These are phyloP conservation scores for Squalus acanthias DNA, from an alignment of 2,797 vertebrate species.

Conservation along the genomic window DNA sequence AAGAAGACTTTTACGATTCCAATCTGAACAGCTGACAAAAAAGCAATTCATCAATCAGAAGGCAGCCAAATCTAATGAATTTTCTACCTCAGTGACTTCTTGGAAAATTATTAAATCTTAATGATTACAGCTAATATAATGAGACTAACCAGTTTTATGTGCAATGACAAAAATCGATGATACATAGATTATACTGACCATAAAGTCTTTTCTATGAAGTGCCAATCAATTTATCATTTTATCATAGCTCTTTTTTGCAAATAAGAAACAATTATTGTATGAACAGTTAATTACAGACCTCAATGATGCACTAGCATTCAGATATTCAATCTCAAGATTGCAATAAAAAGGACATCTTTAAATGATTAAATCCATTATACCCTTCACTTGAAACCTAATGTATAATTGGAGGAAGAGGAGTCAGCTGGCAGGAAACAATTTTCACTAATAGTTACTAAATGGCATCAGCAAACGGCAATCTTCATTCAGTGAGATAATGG, in stretches of 20 bases:
- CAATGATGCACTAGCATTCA: not conserved
- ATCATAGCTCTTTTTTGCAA: not conserved
- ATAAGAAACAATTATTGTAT: not conserved
- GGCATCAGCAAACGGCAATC: not conserved
- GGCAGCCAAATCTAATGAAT: not conserved
- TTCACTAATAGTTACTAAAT: slow-evolving; percentile 1
- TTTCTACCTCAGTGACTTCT: not conserved
- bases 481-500: not conserved
- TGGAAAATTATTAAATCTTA: not conserved
- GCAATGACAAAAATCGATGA: not conserved
- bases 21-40: not conserved
- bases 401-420: not conserved
- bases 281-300: not conserved
- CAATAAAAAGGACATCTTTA: slow-evolving; percentile 8
- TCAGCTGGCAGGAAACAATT: not conserved
- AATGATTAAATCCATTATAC: slow-evolving; percentile 10
- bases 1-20: not conserved
- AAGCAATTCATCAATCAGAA: not conserved
- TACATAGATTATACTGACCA: not conserved
- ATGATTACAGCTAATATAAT: slow-evolving; percentile 9
- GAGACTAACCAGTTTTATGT: slow-evolving; percentile 20
- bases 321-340: not conserved
- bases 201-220: slow-evolving; percentile 16
- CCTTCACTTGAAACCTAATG: slow-evolving; percentile 5
- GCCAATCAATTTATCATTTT: not conserved